Evolutionary conservation across 2,888 invertebrate species (phyloP), one percentile per base, ranked within the genome.

Genomic region (Spodoptera picta): DNA sequence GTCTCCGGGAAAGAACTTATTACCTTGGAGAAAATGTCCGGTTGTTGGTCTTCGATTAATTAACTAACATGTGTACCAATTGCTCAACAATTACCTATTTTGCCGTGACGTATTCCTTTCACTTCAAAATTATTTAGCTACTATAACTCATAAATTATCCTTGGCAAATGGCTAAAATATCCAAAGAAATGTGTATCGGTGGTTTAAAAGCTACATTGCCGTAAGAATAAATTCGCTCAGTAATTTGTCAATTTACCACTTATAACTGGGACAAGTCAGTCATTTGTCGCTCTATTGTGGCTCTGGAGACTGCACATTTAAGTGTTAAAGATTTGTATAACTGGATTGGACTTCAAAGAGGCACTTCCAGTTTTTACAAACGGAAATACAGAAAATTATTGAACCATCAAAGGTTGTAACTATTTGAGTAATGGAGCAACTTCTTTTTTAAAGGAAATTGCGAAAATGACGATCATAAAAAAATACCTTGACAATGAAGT

Each of bases 1-100:
- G 78, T 81, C 81, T 84, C 84, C 87, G 84, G 87, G 86, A 89
- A 87, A 86, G 80, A 69, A 74, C 70, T 77, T 73, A 85, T 87
- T 87, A 87, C 74, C 77, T 78, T 80, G 77, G 78, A 81, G 82
- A 85, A 87, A 86, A 84, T 83, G 73, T 76, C 86, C 85, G 83
- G 79, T 78, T 68, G 60, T 65, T 66, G 54, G 56, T 75, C 58
- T 65, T 63, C 46, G 12, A 52, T 43, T 65, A 65, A 52, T 43
- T 65, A 65, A 70, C 58, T 65, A 55, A 42, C 14, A 51, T 72
- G 56, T 51, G 46, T 47, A 54, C 41, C 46, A 41, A 73, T 79
- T 79, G 54, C 65, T 41, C 67, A 79, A 75, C 60, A 66, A 63
- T 49, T n/a, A 52, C 55, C 49, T n/a, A 52, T 51, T 41, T 42